Evolutionary conservation across 1,140 invertebrate species (phyloP), one percentile per base, ranked within the genome.

Genomic region (Teleogryllus occipitalis): DNA sequence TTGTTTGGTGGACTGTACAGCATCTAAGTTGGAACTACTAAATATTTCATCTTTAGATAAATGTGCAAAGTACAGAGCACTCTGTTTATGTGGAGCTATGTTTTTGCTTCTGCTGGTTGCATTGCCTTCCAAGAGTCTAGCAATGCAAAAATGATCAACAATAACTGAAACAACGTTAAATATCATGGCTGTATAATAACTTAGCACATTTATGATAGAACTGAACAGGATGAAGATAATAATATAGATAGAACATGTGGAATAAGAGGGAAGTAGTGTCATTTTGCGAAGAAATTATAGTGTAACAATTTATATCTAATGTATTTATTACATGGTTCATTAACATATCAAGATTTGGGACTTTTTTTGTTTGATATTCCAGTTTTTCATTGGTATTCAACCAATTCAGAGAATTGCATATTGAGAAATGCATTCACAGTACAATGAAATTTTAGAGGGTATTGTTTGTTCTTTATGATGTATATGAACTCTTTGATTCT

Each of bases 71-170:
- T 65, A 65, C 54, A 65, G 7, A 65, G 54, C 54, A 65, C 54
- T 18, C 27, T 18, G 54, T 65, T 65, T 65, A 14, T 65, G 18
- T 14, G 18, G 54, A 65, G 54, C 54, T 65, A 65, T 18, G 18
- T 65, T 14, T 65, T 65, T 14, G 54, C 54, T 65, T 65, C 54
- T 65, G 18, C 18, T 65, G 54, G 10, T 65, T 65, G 18, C 54
- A 39, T 39, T 39, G 27, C 18, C 54, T 14, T 65, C 10, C 54
- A 65, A 65, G 27, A 39, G 54, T 65, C 18, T 14, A 65, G 54
- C 54, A 65, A 65, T 65, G 54, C 54, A 65, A 65, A 65, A 65
- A 65, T 65, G 10, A 65, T 65, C 54, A 65, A 65, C 54, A 65
- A 65, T 65, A 14, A 14, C 54, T 10, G 18, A 65, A 14, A 65